phyloP scores from a whole-genome alignment of 2,888 invertebrate species.

The Sialis lutaria region DNA sequence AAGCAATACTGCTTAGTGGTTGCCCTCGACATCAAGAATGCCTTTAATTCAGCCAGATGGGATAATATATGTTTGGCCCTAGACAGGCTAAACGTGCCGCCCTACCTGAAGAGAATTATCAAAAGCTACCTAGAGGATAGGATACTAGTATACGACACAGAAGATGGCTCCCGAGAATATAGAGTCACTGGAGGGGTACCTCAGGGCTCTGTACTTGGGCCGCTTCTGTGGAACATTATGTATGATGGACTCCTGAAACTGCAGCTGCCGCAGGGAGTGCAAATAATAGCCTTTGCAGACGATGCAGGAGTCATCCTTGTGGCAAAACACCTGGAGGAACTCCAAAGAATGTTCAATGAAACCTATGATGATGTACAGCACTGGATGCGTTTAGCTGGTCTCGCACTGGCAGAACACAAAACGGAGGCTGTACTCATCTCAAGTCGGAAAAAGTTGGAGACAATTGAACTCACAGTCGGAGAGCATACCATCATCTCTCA shows the following conservation, averaged over 20 bases:
- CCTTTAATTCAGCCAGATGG: constrained; percentile 5
- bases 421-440: neutral
- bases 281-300: neutral
- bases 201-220: too few species aligned
- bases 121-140: neutral
- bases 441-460: constrained; percentile 6
- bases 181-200: neutral
- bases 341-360: neutral
- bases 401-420: constrained; percentile 8
- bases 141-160: neutral
- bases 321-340: neutral
- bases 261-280: neutral
- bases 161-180: neutral
- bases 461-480: constrained; percentile 8
- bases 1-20: constrained; percentile 2
- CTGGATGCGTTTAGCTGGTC: constrained; percentile 1
- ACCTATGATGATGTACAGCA: neutral
- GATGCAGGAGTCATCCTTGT: neutral
- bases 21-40: constrained; percentile 1
- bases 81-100: neutral
- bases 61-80: constrained; percentile 2
- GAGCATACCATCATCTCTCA: constrained; percentile 7
- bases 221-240: too few species aligned
- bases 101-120: neutral
- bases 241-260: neutral